Conservation (phyloP, 1,140 invertebrate species). For the Phortica variegata region DNA sequence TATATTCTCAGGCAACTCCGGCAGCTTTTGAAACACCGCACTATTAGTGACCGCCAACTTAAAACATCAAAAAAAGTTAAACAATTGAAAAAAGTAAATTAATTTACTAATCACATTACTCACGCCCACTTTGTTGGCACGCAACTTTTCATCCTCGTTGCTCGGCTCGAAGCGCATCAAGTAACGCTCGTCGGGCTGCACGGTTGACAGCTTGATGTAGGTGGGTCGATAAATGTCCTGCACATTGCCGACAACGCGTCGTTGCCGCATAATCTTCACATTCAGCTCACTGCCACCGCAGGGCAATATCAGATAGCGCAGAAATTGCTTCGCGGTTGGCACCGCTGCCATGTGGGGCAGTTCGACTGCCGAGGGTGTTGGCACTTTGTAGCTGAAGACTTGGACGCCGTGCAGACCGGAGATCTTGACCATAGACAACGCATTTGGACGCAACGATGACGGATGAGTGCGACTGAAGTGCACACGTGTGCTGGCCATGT, state of each 20-base stretch:
- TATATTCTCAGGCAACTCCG: conserved; percentile 44
- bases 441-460: conserved; percentile 27
- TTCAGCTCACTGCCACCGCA: conserved; percentile 49
- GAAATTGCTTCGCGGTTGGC: conserved; percentile 14
- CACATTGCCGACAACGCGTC: conserved; percentile 22
- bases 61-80: not conserved
- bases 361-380: not conserved
- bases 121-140: conserved; percentile 49
- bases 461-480: conserved; percentile 50
- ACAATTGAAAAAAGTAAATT: not conserved
- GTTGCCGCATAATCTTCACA: conserved; percentile 33
- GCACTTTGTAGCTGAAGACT: conserved; percentile 53
- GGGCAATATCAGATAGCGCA: conserved; percentile 43
- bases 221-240: conserved; percentile 43
- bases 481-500: conserved; percentile 32
- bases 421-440: conserved; percentile 37
- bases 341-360: no score
- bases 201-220: conserved; percentile 33
- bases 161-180: conserved; percentile 46
- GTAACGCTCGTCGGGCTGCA: conserved; percentile 36
- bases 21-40: conserved; percentile 34
- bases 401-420: conserved; percentile 39
- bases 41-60: conserved; percentile 45
- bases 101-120: conserved; percentile 10
- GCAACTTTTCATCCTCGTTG: conserved; percentile 46